Base-by-base conservation (phyloP, 2,888 invertebrate genomes). In the Drosophila merina region DNA sequence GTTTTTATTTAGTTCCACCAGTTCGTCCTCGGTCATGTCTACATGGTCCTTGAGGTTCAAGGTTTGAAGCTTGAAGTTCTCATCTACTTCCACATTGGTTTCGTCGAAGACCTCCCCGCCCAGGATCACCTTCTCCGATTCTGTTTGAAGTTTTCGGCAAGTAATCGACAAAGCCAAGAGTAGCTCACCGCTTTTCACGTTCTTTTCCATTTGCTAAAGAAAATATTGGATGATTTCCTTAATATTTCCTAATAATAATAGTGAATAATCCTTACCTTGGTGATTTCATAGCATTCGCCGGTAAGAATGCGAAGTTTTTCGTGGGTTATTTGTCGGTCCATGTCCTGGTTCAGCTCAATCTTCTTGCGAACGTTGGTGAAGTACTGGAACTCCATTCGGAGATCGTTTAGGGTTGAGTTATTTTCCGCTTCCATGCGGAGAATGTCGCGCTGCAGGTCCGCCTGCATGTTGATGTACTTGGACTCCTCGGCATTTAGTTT, bases 91-190 rank as follows among this genome's bases (percentile, higher is more conserved):
- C 42, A 71, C 52, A 10, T 77, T 72, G 3, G 67, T 47, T 3
- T 75, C 56, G 3, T 74, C 64, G 1, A 58, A 26, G 6, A 86
- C 63, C 9, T 88, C 79, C 4, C 78, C 78, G 52, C 83, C 88
- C 0, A 89, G 62, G 4, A 83, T 66, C 3, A 91, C 77, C 33
- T 91, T 91, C 55, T 91, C 91, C 2, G 88, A 78, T 70, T 91
- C 88, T 0, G 91, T 91, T 69, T 90, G 89, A 4, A 89, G 76
- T 58, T 91, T 91, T 7, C 90, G 71, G 20, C 91, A 91, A 25
- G 77, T 90, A 12, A 86, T 83, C 0, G 87, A 86, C 1, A 91
- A 71, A 0, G 88, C 77, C 0, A 91, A 59, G 1, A 91, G 54
- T 4, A 89, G 66, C 26, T 90, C 90, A 0, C 92, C 92, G 10